Percentiles rank a stretch among this genome's conserved stretches.
Evolutionary conservation across 1,140 invertebrate genomes (phyloP).

Genomic region (Palaemon carinicauda): DNA sequence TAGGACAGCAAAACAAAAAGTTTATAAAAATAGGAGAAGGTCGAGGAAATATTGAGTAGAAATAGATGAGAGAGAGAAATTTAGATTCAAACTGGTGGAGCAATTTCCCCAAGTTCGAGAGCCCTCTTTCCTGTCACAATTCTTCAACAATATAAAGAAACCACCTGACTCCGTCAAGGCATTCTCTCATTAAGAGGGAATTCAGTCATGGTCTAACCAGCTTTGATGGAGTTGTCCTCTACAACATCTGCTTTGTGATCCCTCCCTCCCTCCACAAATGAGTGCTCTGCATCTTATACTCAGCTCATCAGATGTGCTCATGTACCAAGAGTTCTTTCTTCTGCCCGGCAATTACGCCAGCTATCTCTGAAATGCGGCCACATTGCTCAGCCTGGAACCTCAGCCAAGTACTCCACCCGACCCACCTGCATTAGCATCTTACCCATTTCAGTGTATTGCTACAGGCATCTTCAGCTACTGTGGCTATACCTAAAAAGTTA

Average conservation of each 20-base stretch:
- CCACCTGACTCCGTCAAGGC: too few species aligned
- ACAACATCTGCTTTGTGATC: not conserved
- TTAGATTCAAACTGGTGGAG: too few species aligned
- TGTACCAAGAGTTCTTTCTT: not conserved
- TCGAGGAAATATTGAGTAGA: too few species aligned
- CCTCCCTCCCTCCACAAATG: not conserved
- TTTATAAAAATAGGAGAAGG: too few species aligned
- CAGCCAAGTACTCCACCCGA: not conserved
- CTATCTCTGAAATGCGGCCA: not conserved
- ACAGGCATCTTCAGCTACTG: not conserved
- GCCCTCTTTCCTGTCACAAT: too few species aligned
- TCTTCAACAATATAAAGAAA: too few species aligned
- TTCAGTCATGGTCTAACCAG: not conserved
- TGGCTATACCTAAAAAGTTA: not conserved
- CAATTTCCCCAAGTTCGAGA: too few species aligned
- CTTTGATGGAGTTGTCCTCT: not conserved
- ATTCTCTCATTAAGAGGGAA: too few species aligned
- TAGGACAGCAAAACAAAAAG: too few species aligned
- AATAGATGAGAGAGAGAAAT: too few species aligned
- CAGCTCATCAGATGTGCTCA: slow-evolving; percentile 1
- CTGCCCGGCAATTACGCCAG: not conserved
- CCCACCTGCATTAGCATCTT: not conserved
- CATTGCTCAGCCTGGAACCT: not conserved
- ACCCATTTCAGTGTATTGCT: slow-evolving; percentile 21
- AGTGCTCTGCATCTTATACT: not conserved